Conservation (phyloP, 1,140 invertebrate genomes). For the Catajapyx aquilonaris region DNA sequence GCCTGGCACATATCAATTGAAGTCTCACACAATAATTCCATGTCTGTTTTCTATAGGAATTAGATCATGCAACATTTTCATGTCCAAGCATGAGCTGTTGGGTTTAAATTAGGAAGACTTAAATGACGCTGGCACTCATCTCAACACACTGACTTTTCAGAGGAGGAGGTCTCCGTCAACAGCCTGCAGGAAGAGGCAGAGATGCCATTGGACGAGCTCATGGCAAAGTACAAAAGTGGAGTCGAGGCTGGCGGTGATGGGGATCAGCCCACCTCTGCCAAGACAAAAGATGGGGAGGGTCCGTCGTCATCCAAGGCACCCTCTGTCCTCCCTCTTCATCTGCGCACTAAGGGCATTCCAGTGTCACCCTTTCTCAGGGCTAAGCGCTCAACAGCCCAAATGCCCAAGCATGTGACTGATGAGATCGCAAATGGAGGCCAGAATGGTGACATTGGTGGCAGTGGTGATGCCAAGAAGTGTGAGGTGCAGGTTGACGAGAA, state of each 20-base stretch:
- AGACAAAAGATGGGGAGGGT: neutral
- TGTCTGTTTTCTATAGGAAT: too few relatives aligned
- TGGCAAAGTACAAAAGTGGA: conserved; percentile 32
- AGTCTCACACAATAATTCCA: too few relatives aligned
- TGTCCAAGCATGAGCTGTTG: too few relatives aligned
- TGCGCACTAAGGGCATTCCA: conserved; percentile 10
- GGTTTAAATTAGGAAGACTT: too few relatives aligned
- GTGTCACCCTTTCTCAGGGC: neutral
- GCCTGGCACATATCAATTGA: too few relatives aligned
- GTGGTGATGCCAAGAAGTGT: conserved; percentile 3
- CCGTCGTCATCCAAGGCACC: too few relatives aligned
- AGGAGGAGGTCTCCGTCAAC: conserved; percentile 43
- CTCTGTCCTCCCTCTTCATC: conserved; percentile 22
- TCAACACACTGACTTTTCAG: too few relatives aligned
- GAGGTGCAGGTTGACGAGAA: conserved; percentile 3
- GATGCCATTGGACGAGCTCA: conserved; percentile 58
- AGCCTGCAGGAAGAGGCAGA: conserved; percentile 57
- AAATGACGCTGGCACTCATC: too few relatives aligned
- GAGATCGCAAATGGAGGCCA: neutral
- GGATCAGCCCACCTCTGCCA: neutral
- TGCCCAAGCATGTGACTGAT: neutral
- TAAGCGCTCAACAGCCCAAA: neutral
- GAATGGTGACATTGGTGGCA: neutral
- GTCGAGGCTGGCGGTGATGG: conserved; percentile 1
- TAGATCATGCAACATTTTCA: too few relatives aligned